Conservation (phyloP, 2,888 invertebrate genomes). For the Noctua janthe region DNA sequence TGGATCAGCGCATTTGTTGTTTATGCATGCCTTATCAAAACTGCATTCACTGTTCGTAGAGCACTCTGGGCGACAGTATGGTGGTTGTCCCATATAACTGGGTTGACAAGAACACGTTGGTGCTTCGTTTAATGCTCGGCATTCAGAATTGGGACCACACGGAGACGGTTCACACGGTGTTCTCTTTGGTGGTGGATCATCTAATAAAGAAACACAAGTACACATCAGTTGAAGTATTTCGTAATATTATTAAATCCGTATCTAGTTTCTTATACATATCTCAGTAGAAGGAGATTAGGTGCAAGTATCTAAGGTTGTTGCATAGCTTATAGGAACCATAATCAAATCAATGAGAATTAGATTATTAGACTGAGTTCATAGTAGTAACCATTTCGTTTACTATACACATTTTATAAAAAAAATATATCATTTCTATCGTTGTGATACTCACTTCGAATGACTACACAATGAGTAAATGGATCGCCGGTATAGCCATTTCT, state of each 20-base stretch:
- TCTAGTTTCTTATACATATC: neutral
- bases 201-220: slow-evolving; percentile 65
- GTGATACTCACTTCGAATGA: slow-evolving; percentile 77
- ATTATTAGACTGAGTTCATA: neutral
- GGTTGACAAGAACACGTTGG: slow-evolving; percentile 93
- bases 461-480: slow-evolving; percentile 93
- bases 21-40: slow-evolving; percentile 94
- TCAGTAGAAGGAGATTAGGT: neutral
- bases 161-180: slow-evolving; percentile 93
- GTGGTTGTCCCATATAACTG: slow-evolving; percentile 93
- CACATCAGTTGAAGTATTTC: slow-evolving; percentile 2
- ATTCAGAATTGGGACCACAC: slow-evolving; percentile 95
- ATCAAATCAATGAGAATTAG: neutral
- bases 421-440: neutral
- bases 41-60: slow-evolving; percentile 95
- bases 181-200: slow-evolving; percentile 74
- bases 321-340: neutral
- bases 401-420: neutral
- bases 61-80: slow-evolving; percentile 95
- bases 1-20: slow-evolving; percentile 94
- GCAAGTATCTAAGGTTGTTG: neutral
- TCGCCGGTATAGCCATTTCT: slow-evolving; percentile 93
- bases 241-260: neutral
- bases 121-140: slow-evolving; percentile 88
- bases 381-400: neutral